Evolutionary conservation across 2,113 vertebrate genomes (phyloP).

Genomic region (cattle (Bos taurus)): DNA sequence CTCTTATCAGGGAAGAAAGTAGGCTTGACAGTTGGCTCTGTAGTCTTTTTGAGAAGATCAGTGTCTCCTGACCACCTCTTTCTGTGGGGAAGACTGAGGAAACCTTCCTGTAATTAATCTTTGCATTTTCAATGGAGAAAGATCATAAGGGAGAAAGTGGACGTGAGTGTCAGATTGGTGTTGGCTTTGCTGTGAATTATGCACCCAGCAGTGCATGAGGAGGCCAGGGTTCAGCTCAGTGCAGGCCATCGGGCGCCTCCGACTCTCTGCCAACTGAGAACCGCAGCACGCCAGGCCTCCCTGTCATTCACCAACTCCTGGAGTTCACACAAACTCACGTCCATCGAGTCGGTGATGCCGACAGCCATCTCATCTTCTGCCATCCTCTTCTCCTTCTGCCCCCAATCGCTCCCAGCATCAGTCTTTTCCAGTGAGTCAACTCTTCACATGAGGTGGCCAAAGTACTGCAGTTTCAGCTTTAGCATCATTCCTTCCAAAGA

Average conservation of each 20-base stretch:
- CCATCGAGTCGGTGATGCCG: too few species aligned
- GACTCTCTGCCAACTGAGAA: too few species aligned
- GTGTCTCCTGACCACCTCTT: not conserved
- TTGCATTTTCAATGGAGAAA: not conserved
- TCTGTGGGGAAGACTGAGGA: not conserved
- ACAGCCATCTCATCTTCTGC: too few species aligned
- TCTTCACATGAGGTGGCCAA: too few species aligned
- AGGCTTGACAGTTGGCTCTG: not conserved
- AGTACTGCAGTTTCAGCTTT: too few species aligned
- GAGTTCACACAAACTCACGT: too few species aligned
- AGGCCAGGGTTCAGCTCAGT: not conserved
- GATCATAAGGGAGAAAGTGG: not conserved
- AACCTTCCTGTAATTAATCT: not conserved
- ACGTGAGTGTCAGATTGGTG: not conserved
- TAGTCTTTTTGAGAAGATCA: not conserved
- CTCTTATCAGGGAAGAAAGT: not conserved
- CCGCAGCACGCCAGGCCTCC: rapidly evolving
- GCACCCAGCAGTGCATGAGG: rapidly evolving
- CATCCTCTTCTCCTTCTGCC: too few species aligned
- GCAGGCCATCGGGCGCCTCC: rapidly evolving
- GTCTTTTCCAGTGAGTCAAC: too few species aligned
- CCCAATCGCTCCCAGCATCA: too few species aligned
- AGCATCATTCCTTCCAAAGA: too few species aligned
- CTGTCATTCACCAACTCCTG: too few species aligned
- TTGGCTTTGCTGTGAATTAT: not conserved